phyloP scores from a whole-genome alignment of 2,797 vertebrate genomes.

The Calcarius lapponicus region DNA sequence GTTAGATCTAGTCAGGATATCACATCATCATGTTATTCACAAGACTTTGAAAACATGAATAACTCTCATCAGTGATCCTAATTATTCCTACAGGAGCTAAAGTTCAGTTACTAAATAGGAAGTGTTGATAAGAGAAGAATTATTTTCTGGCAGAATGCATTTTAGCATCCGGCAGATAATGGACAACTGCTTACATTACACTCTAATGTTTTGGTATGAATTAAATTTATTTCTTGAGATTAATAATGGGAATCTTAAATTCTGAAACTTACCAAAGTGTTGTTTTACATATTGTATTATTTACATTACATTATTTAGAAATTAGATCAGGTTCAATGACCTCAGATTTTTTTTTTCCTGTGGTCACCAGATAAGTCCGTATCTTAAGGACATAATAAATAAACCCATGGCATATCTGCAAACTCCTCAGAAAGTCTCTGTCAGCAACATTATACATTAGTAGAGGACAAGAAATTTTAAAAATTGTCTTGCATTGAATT shows the following conservation, averaged over 20 bases:
- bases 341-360: neutral
- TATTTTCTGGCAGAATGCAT: constrained; percentile 14
- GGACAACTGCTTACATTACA: neutral
- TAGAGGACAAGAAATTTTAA: neutral
- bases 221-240: neutral
- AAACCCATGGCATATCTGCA: neutral
- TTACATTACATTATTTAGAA: neutral
- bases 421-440: neutral
- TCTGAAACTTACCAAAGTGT: neutral
- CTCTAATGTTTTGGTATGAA: neutral
- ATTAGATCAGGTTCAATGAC: neutral
- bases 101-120: constrained; percentile 36
- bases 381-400: neutral
- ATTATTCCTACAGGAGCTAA: constrained; percentile 39
- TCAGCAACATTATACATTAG: neutral
- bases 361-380: neutral
- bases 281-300: neutral
- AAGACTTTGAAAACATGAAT: constrained; percentile 8
- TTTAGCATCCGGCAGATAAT: neutral
- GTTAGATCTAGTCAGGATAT: constrained; percentile 47
- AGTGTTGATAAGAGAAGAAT: constrained; percentile 38
- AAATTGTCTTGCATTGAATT: neutral
- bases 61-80: constrained; percentile 20
- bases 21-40: constrained; percentile 43
- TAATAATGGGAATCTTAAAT: neutral